phyloP scores from a whole-genome alignment of 2,113 vertebrate species.

The Aptenodytes patagonicus region DNA sequence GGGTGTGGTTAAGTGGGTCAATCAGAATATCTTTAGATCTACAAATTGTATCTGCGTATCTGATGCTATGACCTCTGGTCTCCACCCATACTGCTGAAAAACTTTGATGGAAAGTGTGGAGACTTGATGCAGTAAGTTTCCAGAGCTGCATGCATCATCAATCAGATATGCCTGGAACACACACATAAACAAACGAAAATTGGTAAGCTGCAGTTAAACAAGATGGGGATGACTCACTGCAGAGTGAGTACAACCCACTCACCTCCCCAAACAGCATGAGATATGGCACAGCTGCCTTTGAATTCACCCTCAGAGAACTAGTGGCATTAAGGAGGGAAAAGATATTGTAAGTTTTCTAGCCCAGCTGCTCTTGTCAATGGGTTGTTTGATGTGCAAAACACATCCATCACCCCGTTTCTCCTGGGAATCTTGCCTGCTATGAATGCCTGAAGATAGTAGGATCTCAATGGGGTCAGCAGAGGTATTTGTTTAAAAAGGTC shows the following conservation, averaged over 20 bases:
- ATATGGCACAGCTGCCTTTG: constrained; percentile 1
- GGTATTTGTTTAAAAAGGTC: neutral
- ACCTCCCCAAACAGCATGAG: constrained; percentile 10
- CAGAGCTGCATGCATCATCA: neutral
- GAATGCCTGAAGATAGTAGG: neutral
- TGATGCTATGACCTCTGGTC: neutral
- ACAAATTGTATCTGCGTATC: fast-evolving
- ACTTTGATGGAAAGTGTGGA: neutral
- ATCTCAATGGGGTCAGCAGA: neutral
- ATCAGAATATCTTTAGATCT: neutral
- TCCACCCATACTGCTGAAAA: neutral
- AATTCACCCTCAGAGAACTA: neutral
- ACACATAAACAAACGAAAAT: neutral
- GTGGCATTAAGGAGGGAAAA: neutral
- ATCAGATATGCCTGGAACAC: neutral
- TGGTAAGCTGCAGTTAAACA: constrained; percentile 23
- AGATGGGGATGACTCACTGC: constrained; percentile 21
- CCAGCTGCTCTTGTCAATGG: neutral
- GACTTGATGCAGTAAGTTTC: neutral
- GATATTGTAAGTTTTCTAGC: neutral
- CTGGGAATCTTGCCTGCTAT: neutral
- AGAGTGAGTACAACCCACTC: neutral
- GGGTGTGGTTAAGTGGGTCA: neutral
- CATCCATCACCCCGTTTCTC: neutral
- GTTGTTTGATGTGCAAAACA: neutral